A percentile compares a stretch with the other conserved stretches of the same genome.
These are phyloP conservation scores for Heliocidaris tuberculata DNA, from an alignment of 35 echinoderm and acorn worm species.

Conservation along the genomic window DNA sequence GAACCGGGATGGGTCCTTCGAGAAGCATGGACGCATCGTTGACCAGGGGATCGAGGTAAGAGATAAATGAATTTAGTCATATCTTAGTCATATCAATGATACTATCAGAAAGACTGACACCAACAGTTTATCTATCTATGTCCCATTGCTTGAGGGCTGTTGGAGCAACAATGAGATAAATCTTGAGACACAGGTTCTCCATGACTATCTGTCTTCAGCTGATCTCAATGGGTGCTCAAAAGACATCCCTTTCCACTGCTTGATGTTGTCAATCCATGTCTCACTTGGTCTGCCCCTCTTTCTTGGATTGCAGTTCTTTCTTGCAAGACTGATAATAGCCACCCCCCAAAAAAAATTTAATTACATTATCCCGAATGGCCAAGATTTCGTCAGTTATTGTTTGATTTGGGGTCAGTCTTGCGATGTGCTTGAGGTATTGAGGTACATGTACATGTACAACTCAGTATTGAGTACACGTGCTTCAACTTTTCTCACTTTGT, in stretches of 20 bases:
- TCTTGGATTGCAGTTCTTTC: too few species aligned
- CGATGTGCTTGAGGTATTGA: too few species aligned
- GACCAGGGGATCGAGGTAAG: slow-evolving; percentile 53
- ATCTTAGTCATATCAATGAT: background rate
- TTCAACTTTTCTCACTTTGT: too few species aligned
- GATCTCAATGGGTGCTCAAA: too few species aligned
- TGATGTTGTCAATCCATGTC: background rate
- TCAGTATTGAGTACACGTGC: too few species aligned
- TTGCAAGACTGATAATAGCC: too few species aligned
- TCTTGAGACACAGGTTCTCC: too few species aligned
- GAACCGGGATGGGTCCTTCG: slow-evolving; percentile 56
- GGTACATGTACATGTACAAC: too few species aligned
- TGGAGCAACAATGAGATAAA: background rate
- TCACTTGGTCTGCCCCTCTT: too few species aligned
- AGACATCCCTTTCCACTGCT: background rate
- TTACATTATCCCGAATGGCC: background rate
- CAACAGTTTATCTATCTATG: background rate
- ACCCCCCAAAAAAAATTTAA: background rate
- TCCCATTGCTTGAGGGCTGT: background rate
- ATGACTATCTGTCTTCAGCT: too few species aligned
- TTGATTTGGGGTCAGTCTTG: too few species aligned
- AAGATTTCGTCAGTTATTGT: too few species aligned
- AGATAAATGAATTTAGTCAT: background rate
- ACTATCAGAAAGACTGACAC: background rate
- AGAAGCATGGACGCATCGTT: slow-evolving; percentile 62